phyloP scores from a whole-genome alignment of 2,797 vertebrate species.

The Muscicapa striata region DNA sequence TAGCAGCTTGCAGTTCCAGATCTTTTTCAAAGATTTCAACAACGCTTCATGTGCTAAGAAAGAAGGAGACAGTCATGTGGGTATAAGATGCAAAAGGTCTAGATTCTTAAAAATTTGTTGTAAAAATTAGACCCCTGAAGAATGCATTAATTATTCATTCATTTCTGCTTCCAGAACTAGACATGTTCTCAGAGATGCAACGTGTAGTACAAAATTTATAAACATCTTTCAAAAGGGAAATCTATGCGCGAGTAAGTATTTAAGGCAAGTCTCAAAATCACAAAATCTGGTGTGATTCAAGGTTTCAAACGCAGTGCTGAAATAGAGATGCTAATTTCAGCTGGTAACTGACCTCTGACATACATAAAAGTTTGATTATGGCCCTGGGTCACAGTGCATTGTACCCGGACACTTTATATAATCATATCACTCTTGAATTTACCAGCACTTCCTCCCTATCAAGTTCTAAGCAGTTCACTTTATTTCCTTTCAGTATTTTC shows the following conservation, averaged over 20 bases:
- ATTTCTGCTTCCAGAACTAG: neutral
- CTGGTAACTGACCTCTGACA: neutral
- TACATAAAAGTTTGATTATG: neutral
- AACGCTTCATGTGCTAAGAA: neutral
- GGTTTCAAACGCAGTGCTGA: neutral
- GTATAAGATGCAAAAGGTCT: neutral
- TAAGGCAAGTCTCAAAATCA: neutral
- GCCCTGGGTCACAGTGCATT: neutral
- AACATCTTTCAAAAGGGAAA: neutral
- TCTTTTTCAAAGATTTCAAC: neutral
- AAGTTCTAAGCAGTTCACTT: neutral
- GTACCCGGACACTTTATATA: neutral
- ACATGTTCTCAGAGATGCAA: neutral
- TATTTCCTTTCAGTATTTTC: neutral
- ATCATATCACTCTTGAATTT: neutral
- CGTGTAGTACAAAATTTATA: neutral
- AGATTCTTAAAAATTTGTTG: neutral
- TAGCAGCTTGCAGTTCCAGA: neutral
- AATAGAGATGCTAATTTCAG: neutral
- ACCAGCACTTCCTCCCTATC: neutral
- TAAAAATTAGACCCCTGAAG: neutral
- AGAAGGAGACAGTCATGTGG: neutral
- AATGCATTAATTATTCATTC: neutral
- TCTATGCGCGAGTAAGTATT: rapidly evolving
- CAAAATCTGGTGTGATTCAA: neutral